Base-by-base conservation (phyloP, 1,140 invertebrate species). In the Diorhabda sublineata region DNA sequence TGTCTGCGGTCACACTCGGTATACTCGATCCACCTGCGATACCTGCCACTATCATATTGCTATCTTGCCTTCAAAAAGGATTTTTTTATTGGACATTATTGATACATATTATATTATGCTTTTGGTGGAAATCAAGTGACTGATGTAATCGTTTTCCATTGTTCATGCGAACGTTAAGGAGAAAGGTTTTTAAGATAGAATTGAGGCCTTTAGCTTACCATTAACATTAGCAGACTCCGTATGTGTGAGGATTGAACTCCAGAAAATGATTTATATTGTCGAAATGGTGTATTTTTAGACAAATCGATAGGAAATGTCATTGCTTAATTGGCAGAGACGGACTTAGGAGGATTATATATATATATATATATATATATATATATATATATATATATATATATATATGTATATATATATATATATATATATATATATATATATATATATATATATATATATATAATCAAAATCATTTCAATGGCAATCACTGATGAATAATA, bases 11-110 rank as follows among this genome's bases (percentile, higher is more conserved):
- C 43, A 62, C 61, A 62, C n/a, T 44, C n/a, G 43, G 9, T 44
- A 62, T 62, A 62, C 11, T 62, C 5, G 47, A 2, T 52, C n/a
- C 47, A 52, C 47, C 47, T 52, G 47, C 47, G 47, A 6, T n/a
- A 52, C 47, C 2, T 52, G 47, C 47, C 26, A 26, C 26, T 26
- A 52, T 52, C n/a, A 4, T 52, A 6, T 6, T 52, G n/a, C 47
- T 52, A 52, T n/a, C 47, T 52, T 52, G 47, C 47, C 61, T 62
- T 62, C 61, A 44, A 62, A 45, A 11, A 52, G n/a, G 47, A 26
- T 26, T 26, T 26, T 52, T 52, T 9, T 6, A 52, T 52, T 52
- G 5, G 45, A 52, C 45, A 6, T 1, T 52, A 52, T 52, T 52
- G 8, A 52, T 52, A 8, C 6, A 8, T 52, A 52, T n/a, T 52